Percentiles rank a stretch among this genome's conserved stretches.
Evolutionary conservation across 1,140 invertebrate genomes (phyloP).

Genomic region (Sycophaga agraensis): DNA sequence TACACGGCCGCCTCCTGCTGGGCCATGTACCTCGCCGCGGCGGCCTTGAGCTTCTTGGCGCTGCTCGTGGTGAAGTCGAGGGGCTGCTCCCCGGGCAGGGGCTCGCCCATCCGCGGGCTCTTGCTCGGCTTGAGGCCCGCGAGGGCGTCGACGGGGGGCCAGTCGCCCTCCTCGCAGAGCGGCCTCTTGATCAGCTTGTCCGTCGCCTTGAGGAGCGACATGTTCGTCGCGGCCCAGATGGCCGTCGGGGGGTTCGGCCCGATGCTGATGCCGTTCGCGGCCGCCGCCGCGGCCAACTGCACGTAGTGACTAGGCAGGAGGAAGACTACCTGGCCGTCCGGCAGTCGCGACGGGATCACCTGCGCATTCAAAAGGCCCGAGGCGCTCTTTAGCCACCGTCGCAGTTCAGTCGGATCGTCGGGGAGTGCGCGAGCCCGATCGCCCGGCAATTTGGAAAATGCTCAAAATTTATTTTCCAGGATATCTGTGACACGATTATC

Average conservation of each 20-base stretch:
- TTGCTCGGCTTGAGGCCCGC: constrained; percentile 40
- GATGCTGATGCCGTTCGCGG: constrained; percentile 54
- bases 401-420: too few species aligned
- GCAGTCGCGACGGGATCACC: constrained; percentile 59
- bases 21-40: constrained; percentile 28
- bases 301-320: constrained; percentile 61
- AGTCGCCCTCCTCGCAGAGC: constrained; percentile 38
- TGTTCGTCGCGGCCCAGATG: constrained; percentile 56
- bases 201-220: constrained; percentile 53
- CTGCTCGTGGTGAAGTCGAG: constrained; percentile 52
- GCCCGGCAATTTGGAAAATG: too few species aligned
- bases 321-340: constrained; percentile 63
- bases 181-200: constrained; percentile 53
- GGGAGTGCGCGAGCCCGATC: too few species aligned
- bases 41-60: constrained; percentile 42
- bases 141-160: constrained; percentile 32
- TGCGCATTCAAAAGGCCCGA: constrained; percentile 31
- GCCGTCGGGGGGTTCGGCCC: constrained; percentile 55
- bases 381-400: too few species aligned
- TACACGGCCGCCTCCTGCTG: constrained; percentile 35
- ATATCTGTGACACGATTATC: too few species aligned
- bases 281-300: constrained; percentile 56
- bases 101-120: constrained; percentile 45
- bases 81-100: constrained; percentile 41
- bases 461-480: too few species aligned